phyloP scores from a whole-genome alignment of 2,113 vertebrate species.

The Hylia prasina region DNA sequence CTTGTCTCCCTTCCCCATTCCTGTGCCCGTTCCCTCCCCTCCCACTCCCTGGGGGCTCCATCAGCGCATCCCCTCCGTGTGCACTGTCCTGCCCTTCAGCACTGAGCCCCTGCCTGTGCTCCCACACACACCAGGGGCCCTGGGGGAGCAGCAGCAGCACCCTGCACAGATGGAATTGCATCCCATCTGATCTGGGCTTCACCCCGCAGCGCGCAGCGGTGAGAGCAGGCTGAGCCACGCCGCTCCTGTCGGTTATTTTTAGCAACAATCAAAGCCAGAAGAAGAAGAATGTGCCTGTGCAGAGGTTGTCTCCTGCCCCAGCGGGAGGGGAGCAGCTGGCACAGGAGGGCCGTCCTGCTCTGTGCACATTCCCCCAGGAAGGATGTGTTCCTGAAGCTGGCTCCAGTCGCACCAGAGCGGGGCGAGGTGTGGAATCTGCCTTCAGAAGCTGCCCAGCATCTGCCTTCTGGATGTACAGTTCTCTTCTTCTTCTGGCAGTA shows the following conservation, averaged over 20 bases:
- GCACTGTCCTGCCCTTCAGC: not conserved
- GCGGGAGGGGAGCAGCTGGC: not conserved
- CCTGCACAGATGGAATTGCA: not conserved
- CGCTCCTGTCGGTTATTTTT: not conserved
- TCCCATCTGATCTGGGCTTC: not conserved
- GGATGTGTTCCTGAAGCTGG: not conserved
- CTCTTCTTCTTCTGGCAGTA: not conserved
- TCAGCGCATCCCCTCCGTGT: fast-evolving
- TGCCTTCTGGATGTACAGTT: not conserved
- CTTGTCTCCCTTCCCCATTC: not conserved
- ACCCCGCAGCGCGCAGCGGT: not conserved
- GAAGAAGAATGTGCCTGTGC: not conserved
- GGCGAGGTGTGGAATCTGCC: not conserved
- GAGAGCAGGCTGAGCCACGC: not conserved
- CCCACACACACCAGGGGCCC: fast-evolving
- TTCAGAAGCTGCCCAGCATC: conserved; percentile 26
- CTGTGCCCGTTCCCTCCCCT: not conserved
- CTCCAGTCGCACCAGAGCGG: not conserved
- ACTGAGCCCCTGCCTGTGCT: fast-evolving
- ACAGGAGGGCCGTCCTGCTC: not conserved
- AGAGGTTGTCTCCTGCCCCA: not conserved
- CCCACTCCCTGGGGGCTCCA: not conserved
- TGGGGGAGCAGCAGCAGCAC: not conserved
- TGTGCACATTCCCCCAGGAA: not conserved
- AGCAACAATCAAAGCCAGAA: not conserved